Evolutionary conservation across 2,888 invertebrate species (phyloP).

Genomic region (Acronicta leporina): DNA sequence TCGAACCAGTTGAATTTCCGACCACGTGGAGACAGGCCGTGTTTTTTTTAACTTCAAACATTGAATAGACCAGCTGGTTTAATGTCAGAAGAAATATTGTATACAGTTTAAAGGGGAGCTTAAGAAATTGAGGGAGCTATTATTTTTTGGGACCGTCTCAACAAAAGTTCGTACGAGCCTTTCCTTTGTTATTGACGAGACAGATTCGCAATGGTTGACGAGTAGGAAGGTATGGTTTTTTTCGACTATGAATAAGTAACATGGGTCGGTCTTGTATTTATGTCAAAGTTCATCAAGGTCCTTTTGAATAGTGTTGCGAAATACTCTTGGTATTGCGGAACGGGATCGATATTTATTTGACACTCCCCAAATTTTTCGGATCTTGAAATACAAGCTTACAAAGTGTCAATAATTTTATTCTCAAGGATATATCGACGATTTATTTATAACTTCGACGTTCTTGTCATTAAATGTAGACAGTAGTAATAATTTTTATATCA

Average conservation of each 20-base stretch:
- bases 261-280: slow-evolving; percentile 70
- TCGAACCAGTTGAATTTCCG: slow-evolving; percentile 73
- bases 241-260: slow-evolving; percentile 65
- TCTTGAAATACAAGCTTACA: slow-evolving; percentile 19
- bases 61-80: slow-evolving; percentile 87
- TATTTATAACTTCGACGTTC: neutral
- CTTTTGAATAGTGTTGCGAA: slow-evolving; percentile 45
- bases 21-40: slow-evolving; percentile 78
- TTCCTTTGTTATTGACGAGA: slow-evolving; percentile 72
- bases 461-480: neutral
- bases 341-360: slow-evolving; percentile 39
- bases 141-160: slow-evolving; percentile 63
- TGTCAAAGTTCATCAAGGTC: slow-evolving; percentile 82
- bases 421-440: neutral
- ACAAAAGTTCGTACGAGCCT: slow-evolving; percentile 67
- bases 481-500: neutral
- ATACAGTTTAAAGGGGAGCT: slow-evolving; percentile 76
- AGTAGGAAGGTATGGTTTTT: slow-evolving; percentile 66
- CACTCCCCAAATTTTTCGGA: slow-evolving; percentile 29
- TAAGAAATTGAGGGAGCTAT: slow-evolving; percentile 78
- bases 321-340: slow-evolving; percentile 28
- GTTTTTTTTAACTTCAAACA: slow-evolving; percentile 60
- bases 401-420: slow-evolving; percentile 8
- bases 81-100: slow-evolving; percentile 80
- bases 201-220: slow-evolving; percentile 75